A percentile compares a stretch with the other conserved stretches of the same genome.
These are phyloP conservation scores for Leptocoma aspasia DNA, from an alignment of 2,113 vertebrate genomes.

Conservation along the genomic window DNA sequence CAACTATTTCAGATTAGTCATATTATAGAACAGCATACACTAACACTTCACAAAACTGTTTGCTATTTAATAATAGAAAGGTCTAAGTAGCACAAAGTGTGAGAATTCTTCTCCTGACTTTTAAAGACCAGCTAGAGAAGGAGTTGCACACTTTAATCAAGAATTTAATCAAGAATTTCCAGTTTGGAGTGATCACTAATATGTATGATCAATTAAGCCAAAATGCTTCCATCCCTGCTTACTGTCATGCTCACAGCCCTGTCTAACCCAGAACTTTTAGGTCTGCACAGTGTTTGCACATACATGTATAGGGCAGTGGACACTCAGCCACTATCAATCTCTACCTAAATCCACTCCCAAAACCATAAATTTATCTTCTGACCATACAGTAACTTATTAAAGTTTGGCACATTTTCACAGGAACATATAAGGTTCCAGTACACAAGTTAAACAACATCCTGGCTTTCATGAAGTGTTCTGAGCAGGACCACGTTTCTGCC, in stretches of 20 bases:
- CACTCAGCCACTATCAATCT: not conserved
- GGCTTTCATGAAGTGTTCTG: not conserved
- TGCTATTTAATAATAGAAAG: not conserved
- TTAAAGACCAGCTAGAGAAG: not conserved
- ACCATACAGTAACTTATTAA: not conserved
- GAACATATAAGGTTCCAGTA: not conserved
- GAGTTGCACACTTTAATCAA: not conserved
- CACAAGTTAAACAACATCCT: conserved; percentile 31
- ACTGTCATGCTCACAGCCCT: not conserved
- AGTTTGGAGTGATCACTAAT: not conserved
- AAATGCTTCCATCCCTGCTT: not conserved
- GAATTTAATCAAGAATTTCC: conserved; percentile 11
- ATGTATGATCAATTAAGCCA: not conserved
- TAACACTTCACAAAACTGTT: not conserved
- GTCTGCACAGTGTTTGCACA: not conserved
- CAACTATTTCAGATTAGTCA: conserved; percentile 32
- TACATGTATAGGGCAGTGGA: rapidly evolving
- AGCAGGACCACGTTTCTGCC: not conserved
- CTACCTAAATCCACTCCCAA: not conserved
- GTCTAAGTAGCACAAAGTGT: not conserved
- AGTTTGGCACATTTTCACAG: conserved; percentile 6
- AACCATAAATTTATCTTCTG: not conserved
- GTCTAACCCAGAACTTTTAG: not conserved
- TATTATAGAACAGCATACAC: not conserved
- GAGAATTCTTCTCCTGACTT: not conserved